phyloP scores from a whole-genome alignment of 1,140 invertebrate genomes.

The Latrodectus geometricus region DNA sequence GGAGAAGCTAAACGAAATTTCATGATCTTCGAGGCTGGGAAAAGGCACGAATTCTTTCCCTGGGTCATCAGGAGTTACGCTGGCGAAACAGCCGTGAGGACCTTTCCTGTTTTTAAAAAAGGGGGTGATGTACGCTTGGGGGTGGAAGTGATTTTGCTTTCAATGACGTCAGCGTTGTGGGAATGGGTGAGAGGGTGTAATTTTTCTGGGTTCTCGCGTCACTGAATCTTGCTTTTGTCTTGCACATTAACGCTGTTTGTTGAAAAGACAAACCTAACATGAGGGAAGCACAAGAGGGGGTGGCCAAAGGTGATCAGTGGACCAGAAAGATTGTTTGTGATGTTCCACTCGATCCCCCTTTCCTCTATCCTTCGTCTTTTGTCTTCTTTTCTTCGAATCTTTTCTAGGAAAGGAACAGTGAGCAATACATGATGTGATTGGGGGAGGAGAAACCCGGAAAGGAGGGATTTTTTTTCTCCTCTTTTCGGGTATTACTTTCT shows the following conservation, averaged over 20 bases:
- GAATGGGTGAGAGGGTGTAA: slow-evolving; percentile 12
- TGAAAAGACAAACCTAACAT: slow-evolving; percentile 29
- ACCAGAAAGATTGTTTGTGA: slow-evolving; percentile 54
- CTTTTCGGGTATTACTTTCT: background rate
- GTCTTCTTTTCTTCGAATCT: slow-evolving; percentile 32
- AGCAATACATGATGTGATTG: background rate
- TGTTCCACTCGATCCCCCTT: slow-evolving; percentile 22
- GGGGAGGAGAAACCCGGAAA: background rate
- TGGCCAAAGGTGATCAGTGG: slow-evolving; percentile 20
- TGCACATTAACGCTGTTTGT: slow-evolving; percentile 39
- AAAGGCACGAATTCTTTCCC: background rate
- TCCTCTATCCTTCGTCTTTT: background rate
- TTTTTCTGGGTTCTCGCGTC: slow-evolving; percentile 40
- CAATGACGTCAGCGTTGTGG: slow-evolving; percentile 39
- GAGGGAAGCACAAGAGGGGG: background rate
- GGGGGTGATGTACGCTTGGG: background rate
- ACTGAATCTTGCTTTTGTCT: slow-evolving; percentile 43
- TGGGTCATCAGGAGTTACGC: background rate
- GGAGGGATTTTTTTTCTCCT: background rate
- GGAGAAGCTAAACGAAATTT: slow-evolving; percentile 14
- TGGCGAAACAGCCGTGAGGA: background rate
- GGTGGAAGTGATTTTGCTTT: background rate
- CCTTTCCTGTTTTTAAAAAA: background rate
- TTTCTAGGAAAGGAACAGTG: slow-evolving; percentile 11
- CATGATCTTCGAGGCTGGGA: slow-evolving; percentile 44